phyloP scores from a whole-genome alignment of 1,140 invertebrate species.

The Daktulosphaira vitifoliae region DNA sequence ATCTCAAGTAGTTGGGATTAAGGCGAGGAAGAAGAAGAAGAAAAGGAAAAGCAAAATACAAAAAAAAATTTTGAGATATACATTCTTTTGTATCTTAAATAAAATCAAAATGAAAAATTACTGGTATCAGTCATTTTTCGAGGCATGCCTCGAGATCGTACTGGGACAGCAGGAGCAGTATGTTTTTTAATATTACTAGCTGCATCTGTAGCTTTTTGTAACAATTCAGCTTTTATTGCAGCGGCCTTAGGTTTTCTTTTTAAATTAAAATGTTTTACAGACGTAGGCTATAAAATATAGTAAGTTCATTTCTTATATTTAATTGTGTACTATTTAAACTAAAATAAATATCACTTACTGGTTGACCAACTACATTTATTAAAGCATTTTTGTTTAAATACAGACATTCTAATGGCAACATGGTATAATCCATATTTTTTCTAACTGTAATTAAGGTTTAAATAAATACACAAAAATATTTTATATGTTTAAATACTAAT shows the following conservation, averaged over 20 bases:
- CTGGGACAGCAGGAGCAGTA: slow-evolving; percentile 77
- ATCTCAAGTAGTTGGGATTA: too few relatives aligned
- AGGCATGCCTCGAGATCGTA: slow-evolving; percentile 86
- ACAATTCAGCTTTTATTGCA: slow-evolving; percentile 72
- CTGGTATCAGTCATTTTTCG: slow-evolving; percentile 93
- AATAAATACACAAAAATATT: background rate
- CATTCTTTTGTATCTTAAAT: background rate
- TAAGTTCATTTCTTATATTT: background rate
- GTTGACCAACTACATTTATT: slow-evolving; percentile 66
- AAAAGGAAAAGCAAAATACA: too few relatives aligned
- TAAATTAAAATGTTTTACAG: slow-evolving; percentile 81
- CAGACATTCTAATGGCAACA: slow-evolving; percentile 90
- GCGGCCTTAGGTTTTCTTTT: slow-evolving; percentile 94
- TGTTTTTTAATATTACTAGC: slow-evolving; percentile 82
- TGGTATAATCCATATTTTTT: slow-evolving; percentile 71
- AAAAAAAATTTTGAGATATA: background rate
- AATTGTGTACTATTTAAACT: too few relatives aligned
- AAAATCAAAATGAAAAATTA: slow-evolving; percentile 46
- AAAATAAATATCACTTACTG: slow-evolving; percentile 40
- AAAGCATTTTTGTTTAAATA: slow-evolving; percentile 92
- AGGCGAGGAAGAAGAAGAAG: too few relatives aligned
- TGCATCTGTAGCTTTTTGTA: slow-evolving; percentile 85
- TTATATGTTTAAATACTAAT: background rate
- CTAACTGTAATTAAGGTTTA: slow-evolving; percentile 49
- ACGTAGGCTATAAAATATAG: slow-evolving; percentile 38